phyloP scores from a whole-genome alignment of 2,797 vertebrate species.

The Epinephelus awoara region DNA sequence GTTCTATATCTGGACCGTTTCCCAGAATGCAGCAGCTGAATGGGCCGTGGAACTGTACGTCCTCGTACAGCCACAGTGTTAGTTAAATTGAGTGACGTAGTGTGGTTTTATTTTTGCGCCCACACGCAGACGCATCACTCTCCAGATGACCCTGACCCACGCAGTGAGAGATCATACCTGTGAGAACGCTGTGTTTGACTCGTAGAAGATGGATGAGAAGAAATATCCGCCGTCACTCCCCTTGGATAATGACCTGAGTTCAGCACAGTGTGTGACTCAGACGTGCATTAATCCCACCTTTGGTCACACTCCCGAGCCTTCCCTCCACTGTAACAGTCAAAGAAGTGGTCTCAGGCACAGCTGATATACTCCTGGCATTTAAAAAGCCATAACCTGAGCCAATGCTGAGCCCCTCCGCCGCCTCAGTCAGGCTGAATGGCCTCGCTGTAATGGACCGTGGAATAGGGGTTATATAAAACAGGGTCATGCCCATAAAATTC shows the following conservation, averaged over 20 bases:
- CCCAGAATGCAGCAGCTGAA: conserved; percentile 12
- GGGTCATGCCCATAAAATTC: neutral
- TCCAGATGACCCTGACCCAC: neutral
- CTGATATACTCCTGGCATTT: conserved; percentile 40
- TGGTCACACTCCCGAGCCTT: conserved; percentile 7
- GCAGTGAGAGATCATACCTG: neutral
- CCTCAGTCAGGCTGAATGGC: conserved; percentile 10
- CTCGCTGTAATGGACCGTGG: conserved; percentile 3
- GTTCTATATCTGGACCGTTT: conserved; percentile 1
- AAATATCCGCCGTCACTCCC: neutral
- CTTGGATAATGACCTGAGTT: conserved; percentile 18
- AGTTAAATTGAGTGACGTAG: neutral
- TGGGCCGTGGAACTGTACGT: neutral
- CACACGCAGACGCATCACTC: neutral
- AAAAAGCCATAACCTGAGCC: conserved; percentile 30
- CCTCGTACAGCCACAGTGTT: neutral
- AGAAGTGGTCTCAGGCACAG: neutral
- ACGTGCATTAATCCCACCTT: neutral
- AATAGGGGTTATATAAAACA: conserved; percentile 12
- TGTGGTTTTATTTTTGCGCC: neutral
- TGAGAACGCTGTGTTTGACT: neutral
- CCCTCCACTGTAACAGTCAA: neutral
- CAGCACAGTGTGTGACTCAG: conserved; percentile 18
- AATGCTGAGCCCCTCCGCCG: neutral
- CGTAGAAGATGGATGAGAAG: neutral